Evolutionary conservation across 2,113 vertebrate genomes (phyloP).

Genomic region (Chrysemys picta): DNA sequence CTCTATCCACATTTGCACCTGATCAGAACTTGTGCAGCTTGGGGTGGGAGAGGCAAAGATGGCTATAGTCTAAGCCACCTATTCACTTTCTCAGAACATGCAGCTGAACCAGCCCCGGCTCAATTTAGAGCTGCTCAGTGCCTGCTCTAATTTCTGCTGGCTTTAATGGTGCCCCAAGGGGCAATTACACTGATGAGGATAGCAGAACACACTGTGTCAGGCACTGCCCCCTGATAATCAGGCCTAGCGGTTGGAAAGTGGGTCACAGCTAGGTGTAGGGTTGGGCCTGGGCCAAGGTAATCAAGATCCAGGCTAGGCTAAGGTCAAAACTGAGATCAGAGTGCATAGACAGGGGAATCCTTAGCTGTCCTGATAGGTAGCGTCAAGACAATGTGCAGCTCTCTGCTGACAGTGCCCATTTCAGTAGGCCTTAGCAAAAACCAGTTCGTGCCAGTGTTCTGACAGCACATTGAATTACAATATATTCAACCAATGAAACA

Average conservation of each 20-base stretch:
- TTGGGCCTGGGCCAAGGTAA: too few species aligned
- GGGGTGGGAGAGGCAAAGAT: rapidly evolving
- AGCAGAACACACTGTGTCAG: rapidly evolving
- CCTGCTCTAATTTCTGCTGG: neutral
- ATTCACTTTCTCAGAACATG: rapidly evolving
- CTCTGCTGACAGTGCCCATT: neutral
- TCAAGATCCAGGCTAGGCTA: too few species aligned
- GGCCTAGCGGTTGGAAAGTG: too few species aligned
- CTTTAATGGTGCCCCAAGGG: rapidly evolving
- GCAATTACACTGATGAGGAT: neutral
- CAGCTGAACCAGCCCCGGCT: neutral
- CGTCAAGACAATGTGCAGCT: neutral
- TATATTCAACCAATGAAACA: neutral
- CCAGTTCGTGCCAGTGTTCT: rapidly evolving
- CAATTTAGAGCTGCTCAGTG: neutral
- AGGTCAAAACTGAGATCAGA: too few species aligned
- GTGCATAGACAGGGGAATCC: too few species aligned
- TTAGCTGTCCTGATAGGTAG: neutral
- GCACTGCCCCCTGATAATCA: too few species aligned
- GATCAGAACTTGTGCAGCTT: neutral
- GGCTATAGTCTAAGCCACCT: neutral
- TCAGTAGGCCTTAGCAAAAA: neutral
- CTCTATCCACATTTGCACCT: neutral
- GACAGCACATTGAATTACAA: neutral
- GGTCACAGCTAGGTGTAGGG: too few species aligned